A percentile compares a stretch with the other conserved stretches of the same genome.
phyloP scores from a whole-genome alignment of 2,888 invertebrate genomes.

The Barypeithes pellucidus region DNA sequence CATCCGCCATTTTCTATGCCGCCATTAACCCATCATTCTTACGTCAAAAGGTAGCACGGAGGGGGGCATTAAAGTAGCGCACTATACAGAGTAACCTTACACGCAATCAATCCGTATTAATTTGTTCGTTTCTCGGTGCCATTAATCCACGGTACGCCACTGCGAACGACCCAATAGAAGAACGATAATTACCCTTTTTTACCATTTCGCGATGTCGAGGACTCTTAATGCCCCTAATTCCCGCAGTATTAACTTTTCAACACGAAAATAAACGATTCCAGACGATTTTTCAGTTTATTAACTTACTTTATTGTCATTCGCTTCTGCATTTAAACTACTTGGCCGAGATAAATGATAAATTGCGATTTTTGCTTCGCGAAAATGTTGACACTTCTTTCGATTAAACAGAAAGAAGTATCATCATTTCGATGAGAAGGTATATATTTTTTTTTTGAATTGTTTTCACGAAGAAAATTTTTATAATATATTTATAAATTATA shows the following conservation, averaged over 20 bases:
- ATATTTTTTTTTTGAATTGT: neutral
- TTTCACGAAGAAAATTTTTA: neutral
- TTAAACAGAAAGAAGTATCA: neutral
- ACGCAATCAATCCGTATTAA: too few relatives aligned
- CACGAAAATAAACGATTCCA: slow-evolving; percentile 56
- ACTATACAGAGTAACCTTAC: too few relatives aligned
- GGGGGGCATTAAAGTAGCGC: too few relatives aligned
- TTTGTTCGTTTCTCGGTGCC: too few relatives aligned
- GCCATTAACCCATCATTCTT: too few relatives aligned
- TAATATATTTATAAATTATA: too few relatives aligned
- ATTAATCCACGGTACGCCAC: too few relatives aligned
- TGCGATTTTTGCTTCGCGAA: slow-evolving; percentile 1
- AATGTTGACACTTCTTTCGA: slow-evolving; percentile 13
- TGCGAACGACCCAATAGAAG: slow-evolving; percentile 43
- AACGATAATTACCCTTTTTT: slow-evolving; percentile 58
- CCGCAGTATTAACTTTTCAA: slow-evolving; percentile 56
- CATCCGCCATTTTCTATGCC: too few relatives aligned
- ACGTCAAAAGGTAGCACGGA: too few relatives aligned
- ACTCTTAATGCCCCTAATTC: slow-evolving; percentile 58
- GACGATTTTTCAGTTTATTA: slow-evolving; percentile 53
- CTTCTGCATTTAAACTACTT: slow-evolving; percentile 36
- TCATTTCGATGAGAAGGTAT: neutral
- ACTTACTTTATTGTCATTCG: slow-evolving; percentile 49
- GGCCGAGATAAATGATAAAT: slow-evolving; percentile 25
- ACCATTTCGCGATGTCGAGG: slow-evolving; percentile 55